Conservation (phyloP, 1,140 invertebrate genomes). For the Eciton burchellii region DNA sequence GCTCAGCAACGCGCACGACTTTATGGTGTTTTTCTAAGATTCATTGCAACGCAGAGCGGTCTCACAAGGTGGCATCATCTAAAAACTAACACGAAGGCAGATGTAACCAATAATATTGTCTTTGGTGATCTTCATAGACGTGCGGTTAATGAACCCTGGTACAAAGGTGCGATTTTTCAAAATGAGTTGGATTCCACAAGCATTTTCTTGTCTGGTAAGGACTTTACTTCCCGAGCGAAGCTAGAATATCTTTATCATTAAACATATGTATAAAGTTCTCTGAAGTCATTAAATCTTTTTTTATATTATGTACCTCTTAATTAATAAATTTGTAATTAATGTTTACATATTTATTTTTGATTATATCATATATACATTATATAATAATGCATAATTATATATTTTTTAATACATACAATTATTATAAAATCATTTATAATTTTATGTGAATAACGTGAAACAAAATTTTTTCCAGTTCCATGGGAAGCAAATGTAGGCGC, state of each 20-base stretch:
- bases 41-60: slow-evolving; percentile 95
- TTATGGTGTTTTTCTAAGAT: slow-evolving; percentile 91
- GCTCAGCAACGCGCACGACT: slow-evolving; percentile 85
- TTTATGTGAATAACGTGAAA: too few species aligned
- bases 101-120: slow-evolving; percentile 85
- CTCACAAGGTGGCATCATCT: slow-evolving; percentile 94
- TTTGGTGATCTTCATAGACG: slow-evolving; percentile 92
- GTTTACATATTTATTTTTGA: too few species aligned
- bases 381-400: too few species aligned
- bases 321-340: too few species aligned
- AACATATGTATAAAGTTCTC: background rate
- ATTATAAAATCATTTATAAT: too few species aligned
- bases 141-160: slow-evolving; percentile 96
- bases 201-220: slow-evolving; percentile 80
- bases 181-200: slow-evolving; percentile 90
- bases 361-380: too few species aligned
- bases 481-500: slow-evolving; percentile 87
- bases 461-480: slow-evolving; percentile 86
- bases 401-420: too few species aligned
- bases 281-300: background rate
- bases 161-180: slow-evolving; percentile 95
- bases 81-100: slow-evolving; percentile 21
- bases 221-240: background rate
- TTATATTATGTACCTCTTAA: too few species aligned
- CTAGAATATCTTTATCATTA: slow-evolving; percentile 7